Base-by-base conservation (phyloP, 2,113 vertebrate genomes). In the Pteronura brasiliensis region DNA sequence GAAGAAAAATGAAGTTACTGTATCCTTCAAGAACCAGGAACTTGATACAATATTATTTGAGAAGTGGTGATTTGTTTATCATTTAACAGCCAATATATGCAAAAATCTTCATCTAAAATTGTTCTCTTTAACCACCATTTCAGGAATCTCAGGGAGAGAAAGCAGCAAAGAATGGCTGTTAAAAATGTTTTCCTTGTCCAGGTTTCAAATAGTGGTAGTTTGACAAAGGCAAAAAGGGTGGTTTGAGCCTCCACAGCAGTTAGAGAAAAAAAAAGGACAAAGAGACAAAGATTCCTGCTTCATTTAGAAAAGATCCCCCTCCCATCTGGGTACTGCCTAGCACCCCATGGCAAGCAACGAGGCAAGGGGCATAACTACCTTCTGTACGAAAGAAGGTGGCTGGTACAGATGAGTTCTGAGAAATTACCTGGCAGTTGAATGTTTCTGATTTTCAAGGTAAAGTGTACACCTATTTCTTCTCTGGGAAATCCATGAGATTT, bases 401-500 rank as follows among this genome's bases (percentile, higher is more conserved):
- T 14, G 21, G 4, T 13, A 18, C 34, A 6, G 21, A 67, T 2
- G 6, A 55, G 23, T 34, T 69, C 44, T 65, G 72, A 67, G 61
- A 97, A 92, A 97, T 92, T 93, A 88, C 6, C n/a, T 72, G 44
- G 69, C 77, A 27, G 21, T 31, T 59, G 55, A 90, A 87, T 29
- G 14, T 82, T 29, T 90, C 59, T 96, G 86, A 95, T 63, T 95
- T 93, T 94, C 71, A 94, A 95, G 80, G 88, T 57, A 96, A 96
- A 96, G 72, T 82, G 80, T 88, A 69, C 36, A 44, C 87, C 77
- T 96, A 96, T 96, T 90, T 96, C 82, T 97, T 84, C 84, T 85
- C 44, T 31, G 27, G 92, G 77, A 97, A 95, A 96, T 88, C 84
- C 76, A 76, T 61, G 71, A 95, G 95, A 96, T 96, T 97, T 96